Percentiles rank a stretch among this genome's conserved stretches.
These are phyloP conservation scores for Colletes latitarsis DNA, from an alignment of 1,140 invertebrate species.

Conservation along the genomic window DNA sequence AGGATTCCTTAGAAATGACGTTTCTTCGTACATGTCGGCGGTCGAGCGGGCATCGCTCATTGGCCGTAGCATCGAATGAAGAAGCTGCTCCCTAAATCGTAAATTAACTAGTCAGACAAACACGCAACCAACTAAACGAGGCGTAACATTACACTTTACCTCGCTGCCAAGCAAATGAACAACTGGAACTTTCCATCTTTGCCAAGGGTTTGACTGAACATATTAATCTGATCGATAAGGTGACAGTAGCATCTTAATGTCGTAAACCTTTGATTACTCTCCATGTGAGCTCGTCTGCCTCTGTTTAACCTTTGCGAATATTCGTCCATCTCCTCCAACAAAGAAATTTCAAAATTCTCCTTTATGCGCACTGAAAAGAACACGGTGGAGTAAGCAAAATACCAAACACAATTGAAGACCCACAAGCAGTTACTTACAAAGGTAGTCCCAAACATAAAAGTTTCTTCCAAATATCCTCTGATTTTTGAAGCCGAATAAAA, in stretches of 20 bases:
- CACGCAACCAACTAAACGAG: neutral
- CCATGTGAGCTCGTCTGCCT: conserved; percentile 72
- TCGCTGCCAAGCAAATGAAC: conserved; percentile 91
- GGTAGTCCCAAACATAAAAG: conserved; percentile 98
- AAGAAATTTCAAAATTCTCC: conserved; percentile 90
- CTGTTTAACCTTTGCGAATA: conserved; percentile 76
- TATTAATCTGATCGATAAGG: conserved; percentile 91
- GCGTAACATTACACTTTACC: conserved; percentile 66
- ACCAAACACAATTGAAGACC: neutral
- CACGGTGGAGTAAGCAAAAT: neutral
- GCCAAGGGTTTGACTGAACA: conserved; percentile 91
- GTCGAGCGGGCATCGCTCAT: conserved; percentile 94
- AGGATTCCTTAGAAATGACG: conserved; percentile 94
- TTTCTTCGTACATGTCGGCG: conserved; percentile 96
- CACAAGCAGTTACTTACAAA: conserved; percentile 85
- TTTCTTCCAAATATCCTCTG: conserved; percentile 95
- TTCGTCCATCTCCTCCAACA: conserved; percentile 83
- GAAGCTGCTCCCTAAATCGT: conserved; percentile 91
- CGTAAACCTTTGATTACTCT: conserved; percentile 83
- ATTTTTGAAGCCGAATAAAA: conserved; percentile 96
- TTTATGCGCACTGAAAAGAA: conserved; percentile 88
- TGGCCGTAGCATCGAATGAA: conserved; percentile 93
- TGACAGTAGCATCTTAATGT: conserved; percentile 90
- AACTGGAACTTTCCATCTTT: conserved; percentile 99
- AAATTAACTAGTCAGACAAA: conserved; percentile 6